Conservation (phyloP, 2,888 invertebrate genomes). For the Microplitis deprimator region DNA sequence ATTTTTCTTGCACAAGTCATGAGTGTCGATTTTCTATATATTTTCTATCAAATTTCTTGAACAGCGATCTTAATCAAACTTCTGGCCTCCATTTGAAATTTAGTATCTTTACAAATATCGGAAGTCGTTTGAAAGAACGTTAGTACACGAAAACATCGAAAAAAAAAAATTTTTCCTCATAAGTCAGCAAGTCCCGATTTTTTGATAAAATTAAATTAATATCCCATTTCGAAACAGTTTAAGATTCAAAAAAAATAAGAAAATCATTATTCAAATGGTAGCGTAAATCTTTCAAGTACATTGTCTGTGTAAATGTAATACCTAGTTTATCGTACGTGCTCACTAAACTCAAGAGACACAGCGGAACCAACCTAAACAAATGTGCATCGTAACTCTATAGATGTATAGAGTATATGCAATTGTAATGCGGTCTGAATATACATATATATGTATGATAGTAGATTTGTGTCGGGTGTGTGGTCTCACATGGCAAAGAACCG, state of each 20-base stretch:
- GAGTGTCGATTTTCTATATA: too few relatives aligned
- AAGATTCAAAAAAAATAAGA: neutral
- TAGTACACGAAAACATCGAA: too few relatives aligned
- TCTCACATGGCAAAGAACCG: neutral
- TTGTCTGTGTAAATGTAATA: constrained; percentile 8
- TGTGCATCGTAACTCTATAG: neutral
- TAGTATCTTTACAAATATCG: too few relatives aligned
- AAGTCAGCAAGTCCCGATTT: neutral
- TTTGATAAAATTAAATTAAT: neutral
- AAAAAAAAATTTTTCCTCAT: too few relatives aligned
- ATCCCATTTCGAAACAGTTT: neutral
- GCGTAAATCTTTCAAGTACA: constrained; percentile 9
- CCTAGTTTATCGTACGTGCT: constrained; percentile 23
- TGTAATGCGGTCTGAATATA: constrained; percentile 18
- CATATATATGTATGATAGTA: neutral
- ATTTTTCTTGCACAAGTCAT: too few relatives aligned
- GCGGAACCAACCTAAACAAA: neutral
- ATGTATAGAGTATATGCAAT: neutral
- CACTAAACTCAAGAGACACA: constrained; percentile 21
- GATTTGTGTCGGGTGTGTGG: neutral
- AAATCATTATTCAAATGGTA: neutral
- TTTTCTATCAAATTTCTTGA: too few relatives aligned
- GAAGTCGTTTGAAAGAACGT: too few relatives aligned
- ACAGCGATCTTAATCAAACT: too few relatives aligned
- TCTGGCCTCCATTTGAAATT: too few relatives aligned